Percentiles rank a stretch among this genome's conserved stretches.
Evolutionary conservation across 2,113 vertebrate species (phyloP).

Genomic region (Lynx canadensis): DNA sequence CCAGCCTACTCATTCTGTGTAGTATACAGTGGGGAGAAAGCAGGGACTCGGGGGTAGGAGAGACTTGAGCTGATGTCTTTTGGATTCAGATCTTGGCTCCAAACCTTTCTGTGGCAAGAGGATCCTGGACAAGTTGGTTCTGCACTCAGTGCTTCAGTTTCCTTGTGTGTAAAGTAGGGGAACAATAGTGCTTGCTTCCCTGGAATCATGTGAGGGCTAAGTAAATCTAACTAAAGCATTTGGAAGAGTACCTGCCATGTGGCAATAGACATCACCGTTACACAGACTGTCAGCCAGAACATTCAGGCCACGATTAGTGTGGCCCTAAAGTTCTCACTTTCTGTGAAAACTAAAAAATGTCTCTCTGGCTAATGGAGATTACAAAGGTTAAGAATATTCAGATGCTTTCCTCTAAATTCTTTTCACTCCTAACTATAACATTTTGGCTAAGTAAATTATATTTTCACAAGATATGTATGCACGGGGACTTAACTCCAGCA

Average conservation of each 20-base stretch:
- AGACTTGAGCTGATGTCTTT: background rate
- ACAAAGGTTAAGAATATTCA: background rate
- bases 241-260: background rate
- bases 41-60: background rate
- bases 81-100: background rate
- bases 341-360: background rate
- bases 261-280: background rate
- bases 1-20: background rate
- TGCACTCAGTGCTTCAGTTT: background rate
- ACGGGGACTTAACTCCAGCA: background rate
- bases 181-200: background rate
- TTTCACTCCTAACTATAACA: background rate
- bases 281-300: background rate
- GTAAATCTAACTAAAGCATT: background rate
- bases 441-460: background rate
- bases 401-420: background rate
- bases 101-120: background rate
- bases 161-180: background rate
- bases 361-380: background rate
- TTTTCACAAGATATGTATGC: background rate
- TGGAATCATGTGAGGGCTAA: background rate
- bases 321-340: background rate
- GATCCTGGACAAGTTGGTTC: background rate
- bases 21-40: background rate
- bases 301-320: background rate